Base-by-base conservation (phyloP, 2,888 invertebrate genomes). In the Sminthurides aquaticus region DNA sequence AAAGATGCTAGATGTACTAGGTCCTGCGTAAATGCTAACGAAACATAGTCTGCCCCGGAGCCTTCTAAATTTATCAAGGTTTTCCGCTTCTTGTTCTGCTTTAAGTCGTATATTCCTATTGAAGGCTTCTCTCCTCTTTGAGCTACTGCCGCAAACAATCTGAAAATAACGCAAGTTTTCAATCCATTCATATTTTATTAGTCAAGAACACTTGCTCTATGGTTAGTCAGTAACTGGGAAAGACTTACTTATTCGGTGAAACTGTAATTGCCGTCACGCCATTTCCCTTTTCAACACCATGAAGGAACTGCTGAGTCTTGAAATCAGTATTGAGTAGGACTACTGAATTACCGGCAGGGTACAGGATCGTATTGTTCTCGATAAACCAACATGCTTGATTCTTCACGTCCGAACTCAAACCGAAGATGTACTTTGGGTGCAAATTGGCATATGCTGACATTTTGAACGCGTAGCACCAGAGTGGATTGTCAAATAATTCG, bases 1-100 rank as follows among this genome's bases (percentile, higher is more conserved):
- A 95, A 85, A 0, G 88, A 85, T 1, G 88, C 85, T 15, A 96
- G 78, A 90, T 88, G 76, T 2, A 65, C 25, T 2, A 26, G 29
- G 29, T 65, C 65, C 3, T 64, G 28, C 20, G 71, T 72, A 61
- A 96, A 93, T 28, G 86, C 84, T 0, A 91, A 80, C 64, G 86
- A 85, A 15, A 86, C 85, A 76, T 88, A 88, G 75, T 86, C 86
- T 63, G 80, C 82, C 0, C 87, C 76, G 54, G 75, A 72, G 11
- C 79, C 76, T 69, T 80, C 80, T 25, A 75, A 72, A 43, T 78
- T 77, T 60, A 76, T 78, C 34, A 81, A 70, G 2, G 78, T 76
- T 68, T 80, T 80, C 52, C 78, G 75, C 69, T 79, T 78, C 67
- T 79, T 78, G 65, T 78, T 74, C 22, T 78, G 77, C 68, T 79